phyloP scores from a whole-genome alignment of 2,797 vertebrate genomes.

The Salmo trutta region DNA sequence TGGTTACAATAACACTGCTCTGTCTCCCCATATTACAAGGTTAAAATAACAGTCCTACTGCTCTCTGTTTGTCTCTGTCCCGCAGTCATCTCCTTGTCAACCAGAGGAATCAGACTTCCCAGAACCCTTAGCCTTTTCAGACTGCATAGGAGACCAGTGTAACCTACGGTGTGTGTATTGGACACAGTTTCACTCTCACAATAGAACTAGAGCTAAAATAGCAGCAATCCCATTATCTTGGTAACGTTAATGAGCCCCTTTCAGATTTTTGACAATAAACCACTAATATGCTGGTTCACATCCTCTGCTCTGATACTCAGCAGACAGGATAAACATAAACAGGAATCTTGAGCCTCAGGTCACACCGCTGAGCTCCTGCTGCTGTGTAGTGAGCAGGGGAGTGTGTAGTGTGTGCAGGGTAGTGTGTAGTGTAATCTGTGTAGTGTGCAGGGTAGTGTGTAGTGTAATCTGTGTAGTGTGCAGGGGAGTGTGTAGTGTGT shows the following conservation, averaged over 20 bases:
- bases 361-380: neutral
- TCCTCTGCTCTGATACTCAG: constrained; percentile 57
- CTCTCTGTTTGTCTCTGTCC: constrained; percentile 5
- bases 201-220: constrained; percentile 69
- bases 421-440: too few species aligned
- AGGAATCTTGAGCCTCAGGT: constrained; percentile 38
- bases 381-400: neutral
- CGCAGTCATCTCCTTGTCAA: neutral
- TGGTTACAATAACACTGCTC: neutral
- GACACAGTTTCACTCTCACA: constrained; percentile 51
- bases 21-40: neutral
- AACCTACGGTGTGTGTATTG: constrained; percentile 7
- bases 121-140: constrained; percentile 27
- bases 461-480: too few species aligned
- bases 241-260: constrained; percentile 70
- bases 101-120: constrained; percentile 26
- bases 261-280: constrained; percentile 70
- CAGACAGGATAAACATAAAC: constrained; percentile 59
- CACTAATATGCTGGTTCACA: constrained; percentile 71
- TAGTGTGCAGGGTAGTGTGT: too few species aligned
- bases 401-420: too few species aligned
- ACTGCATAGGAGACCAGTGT: constrained; percentile 33
- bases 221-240: constrained; percentile 69
- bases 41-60: neutral
- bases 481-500: too few species aligned